Conservation (phyloP, 2,113 vertebrate genomes). For the Dendrocopos noguchii region DNA sequence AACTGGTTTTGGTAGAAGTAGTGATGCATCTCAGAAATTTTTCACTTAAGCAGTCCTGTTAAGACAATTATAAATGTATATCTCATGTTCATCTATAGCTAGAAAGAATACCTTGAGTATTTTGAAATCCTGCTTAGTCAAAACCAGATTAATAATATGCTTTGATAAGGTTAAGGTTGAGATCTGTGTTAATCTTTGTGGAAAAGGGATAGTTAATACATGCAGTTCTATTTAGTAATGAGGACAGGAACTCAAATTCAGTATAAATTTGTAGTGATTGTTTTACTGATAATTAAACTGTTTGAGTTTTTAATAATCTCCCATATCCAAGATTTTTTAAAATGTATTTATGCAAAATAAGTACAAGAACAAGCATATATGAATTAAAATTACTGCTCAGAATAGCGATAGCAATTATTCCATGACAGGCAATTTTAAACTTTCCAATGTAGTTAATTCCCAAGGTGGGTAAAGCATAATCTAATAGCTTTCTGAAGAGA, state of each 20-base stretch:
- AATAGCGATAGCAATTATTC: neutral
- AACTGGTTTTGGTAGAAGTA: neutral
- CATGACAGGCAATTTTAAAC: neutral
- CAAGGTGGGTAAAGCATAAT: neutral
- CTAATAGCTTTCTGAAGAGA: neutral
- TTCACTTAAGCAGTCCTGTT: neutral
- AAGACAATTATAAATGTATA: neutral
- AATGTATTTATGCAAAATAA: neutral
- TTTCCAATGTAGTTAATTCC: neutral
- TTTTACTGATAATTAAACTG: neutral
- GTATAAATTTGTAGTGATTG: neutral
- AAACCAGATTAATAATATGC: neutral
- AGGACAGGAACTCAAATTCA: neutral
- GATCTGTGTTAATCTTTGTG: neutral
- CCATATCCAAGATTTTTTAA: neutral
- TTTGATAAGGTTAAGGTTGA: neutral
- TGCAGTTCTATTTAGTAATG: neutral
- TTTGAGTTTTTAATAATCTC: neutral
- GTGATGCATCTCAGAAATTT: neutral
- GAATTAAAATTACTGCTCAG: neutral
- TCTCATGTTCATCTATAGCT: neutral
- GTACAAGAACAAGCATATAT: neutral
- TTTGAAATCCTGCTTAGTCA: neutral
- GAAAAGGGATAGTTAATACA: neutral
- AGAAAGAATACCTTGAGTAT: neutral